Conservation (phyloP, 2,797 vertebrate species). For the Heteromormyrus szaboi region DNA sequence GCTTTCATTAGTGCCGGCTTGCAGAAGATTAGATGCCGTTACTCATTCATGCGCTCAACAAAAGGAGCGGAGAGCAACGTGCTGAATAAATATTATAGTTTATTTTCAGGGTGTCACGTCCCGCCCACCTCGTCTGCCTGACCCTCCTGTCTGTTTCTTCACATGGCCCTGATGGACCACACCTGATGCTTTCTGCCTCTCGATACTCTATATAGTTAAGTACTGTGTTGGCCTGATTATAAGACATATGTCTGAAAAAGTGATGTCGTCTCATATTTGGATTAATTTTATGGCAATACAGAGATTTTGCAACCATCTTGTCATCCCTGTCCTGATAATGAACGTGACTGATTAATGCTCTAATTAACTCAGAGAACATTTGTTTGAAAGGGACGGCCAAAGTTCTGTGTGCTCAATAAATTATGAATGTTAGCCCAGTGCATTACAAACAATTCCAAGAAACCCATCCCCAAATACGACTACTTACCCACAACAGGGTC, state of each 20-base stretch:
- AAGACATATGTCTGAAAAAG: neutral
- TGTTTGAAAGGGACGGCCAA: conserved; percentile 30
- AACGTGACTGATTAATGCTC: neutral
- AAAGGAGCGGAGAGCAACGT: neutral
- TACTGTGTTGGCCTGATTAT: neutral
- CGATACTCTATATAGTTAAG: neutral
- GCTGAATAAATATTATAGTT: neutral
- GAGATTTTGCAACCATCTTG: neutral
- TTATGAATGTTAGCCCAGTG: neutral
- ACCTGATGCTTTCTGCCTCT: neutral
- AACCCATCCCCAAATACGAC: neutral
- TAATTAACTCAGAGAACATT: conserved; percentile 12
- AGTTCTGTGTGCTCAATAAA: conserved; percentile 27
- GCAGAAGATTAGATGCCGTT: neutral
- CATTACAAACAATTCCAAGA: neutral
- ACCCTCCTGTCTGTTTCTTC: neutral
- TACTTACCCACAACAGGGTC: neutral
- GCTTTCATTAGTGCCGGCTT: neutral
- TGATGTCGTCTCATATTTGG: neutral
- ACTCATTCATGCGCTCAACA: neutral
- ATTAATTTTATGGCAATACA: neutral
- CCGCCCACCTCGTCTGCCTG: neutral
- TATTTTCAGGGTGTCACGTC: neutral
- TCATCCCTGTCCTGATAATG: neutral
- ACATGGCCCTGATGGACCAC: neutral